Conservation (phyloP, 2,797 vertebrate genomes). For the Phoeniculus purpureus region DNA sequence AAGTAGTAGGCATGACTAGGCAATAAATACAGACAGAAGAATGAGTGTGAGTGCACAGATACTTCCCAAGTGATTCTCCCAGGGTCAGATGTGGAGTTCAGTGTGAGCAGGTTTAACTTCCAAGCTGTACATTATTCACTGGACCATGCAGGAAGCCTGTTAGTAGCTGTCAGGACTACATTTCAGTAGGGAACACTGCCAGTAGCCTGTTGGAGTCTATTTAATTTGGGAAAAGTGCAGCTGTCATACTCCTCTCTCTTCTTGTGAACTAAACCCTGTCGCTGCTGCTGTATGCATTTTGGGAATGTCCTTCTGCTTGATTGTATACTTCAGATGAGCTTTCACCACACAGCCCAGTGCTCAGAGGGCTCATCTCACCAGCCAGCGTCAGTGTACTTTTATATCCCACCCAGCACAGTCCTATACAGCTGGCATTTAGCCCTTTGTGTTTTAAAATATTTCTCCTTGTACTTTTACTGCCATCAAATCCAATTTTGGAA, state of each 20-base stretch:
- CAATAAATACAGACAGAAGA: background rate
- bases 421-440: background rate
- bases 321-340: background rate
- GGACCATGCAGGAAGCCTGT: background rate
- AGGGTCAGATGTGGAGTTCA: background rate
- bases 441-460: background rate
- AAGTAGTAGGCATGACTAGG: background rate
- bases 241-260: background rate
- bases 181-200: constrained; percentile 17
- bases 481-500: background rate
- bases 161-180: background rate
- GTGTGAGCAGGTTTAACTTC: background rate
- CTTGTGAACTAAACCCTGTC: background rate
- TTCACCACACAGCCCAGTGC: background rate
- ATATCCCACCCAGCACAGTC: background rate
- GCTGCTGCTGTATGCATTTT: background rate
- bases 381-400: background rate
- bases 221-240: background rate
- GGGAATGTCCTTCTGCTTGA: background rate
- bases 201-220: background rate
- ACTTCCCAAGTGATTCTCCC: background rate
- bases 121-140: background rate
- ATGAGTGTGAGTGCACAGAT: background rate
- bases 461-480: background rate
- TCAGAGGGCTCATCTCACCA: background rate